These are phyloP conservation scores for Coilia nasus DNA, from an alignment of 2,797 vertebrate species.

Conservation along the genomic window DNA sequence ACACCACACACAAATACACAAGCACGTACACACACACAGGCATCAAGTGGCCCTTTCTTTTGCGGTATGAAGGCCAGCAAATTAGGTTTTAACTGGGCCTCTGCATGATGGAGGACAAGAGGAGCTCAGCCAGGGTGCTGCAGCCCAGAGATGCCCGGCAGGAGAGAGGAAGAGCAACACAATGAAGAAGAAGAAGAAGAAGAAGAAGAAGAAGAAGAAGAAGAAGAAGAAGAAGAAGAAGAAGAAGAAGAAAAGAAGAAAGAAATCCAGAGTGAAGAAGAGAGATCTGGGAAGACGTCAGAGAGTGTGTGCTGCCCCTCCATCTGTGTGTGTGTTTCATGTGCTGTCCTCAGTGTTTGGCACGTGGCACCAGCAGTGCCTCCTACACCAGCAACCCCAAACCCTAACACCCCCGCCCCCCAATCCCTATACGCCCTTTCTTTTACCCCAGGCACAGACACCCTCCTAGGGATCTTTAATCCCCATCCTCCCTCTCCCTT, in stretches of 20 bases:
- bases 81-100: not conserved
- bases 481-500: conserved; percentile 77
- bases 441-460: conserved; percentile 61
- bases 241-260: conserved; percentile 41
- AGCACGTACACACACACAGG: not conserved
- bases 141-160: not conserved
- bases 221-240: no score
- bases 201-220: no score
- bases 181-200: not conserved
- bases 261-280: conserved; percentile 38
- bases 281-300: conserved; percentile 39
- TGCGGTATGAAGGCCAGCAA: not conserved
- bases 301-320: conserved; percentile 56
- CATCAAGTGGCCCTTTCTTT: not conserved
- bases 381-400: not conserved
- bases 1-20: not conserved
- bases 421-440: not conserved
- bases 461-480: conserved; percentile 75
- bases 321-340: conserved; percentile 11
- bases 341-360: not conserved
- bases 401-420: not conserved
- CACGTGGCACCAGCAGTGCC: not conserved
- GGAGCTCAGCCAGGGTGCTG: not conserved
- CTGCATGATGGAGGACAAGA: not conserved
- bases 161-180: conserved; percentile 45